Percentiles rank a stretch among this genome's conserved stretches.
Evolutionary conservation across 2,888 invertebrate genomes (phyloP).

Genomic region (Dryocosmus kuriphilus): DNA sequence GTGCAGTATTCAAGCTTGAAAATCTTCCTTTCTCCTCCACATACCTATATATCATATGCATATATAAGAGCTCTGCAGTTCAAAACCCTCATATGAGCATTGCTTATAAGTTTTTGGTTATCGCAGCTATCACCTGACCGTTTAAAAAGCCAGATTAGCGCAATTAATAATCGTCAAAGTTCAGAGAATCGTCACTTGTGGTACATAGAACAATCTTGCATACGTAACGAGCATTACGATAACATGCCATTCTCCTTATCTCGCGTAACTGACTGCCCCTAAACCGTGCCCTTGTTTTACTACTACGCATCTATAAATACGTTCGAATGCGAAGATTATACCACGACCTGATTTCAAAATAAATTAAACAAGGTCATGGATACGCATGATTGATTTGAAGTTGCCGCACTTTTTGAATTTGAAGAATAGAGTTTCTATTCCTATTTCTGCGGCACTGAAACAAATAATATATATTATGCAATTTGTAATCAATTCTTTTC

Average conservation of each 20-base stretch:
- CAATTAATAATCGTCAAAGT: background rate
- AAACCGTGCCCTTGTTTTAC: conserved; percentile 68
- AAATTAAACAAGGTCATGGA: conserved; percentile 66
- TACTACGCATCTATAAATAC: conserved; percentile 67
- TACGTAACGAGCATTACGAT: conserved; percentile 61
- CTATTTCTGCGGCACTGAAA: too few relatives aligned
- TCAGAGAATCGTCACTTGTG: conserved; percentile 18
- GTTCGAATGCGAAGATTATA: conserved; percentile 58
- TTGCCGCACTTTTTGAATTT: conserved; percentile 30
- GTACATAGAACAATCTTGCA: conserved; percentile 32
- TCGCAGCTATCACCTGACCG: background rate
- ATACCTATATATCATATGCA: too few relatives aligned
- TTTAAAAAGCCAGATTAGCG: background rate
- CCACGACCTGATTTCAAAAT: conserved; percentile 63
- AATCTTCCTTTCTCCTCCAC: too few relatives aligned
- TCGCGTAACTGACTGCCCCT: conserved; percentile 59
- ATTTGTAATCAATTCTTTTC: too few relatives aligned
- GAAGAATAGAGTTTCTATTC: too few relatives aligned
- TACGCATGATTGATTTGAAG: conserved; percentile 39
- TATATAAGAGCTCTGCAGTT: too few relatives aligned
- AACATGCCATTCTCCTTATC: conserved; percentile 63
- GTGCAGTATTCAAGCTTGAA: too few relatives aligned
- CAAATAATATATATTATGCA: too few relatives aligned
- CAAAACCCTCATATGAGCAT: background rate
- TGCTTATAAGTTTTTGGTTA: background rate